Percentiles rank a stretch among this genome's conserved stretches.
These are phyloP conservation scores for Festucalex cinctus DNA, from an alignment of 2,113 vertebrate species.

Conservation along the genomic window DNA sequence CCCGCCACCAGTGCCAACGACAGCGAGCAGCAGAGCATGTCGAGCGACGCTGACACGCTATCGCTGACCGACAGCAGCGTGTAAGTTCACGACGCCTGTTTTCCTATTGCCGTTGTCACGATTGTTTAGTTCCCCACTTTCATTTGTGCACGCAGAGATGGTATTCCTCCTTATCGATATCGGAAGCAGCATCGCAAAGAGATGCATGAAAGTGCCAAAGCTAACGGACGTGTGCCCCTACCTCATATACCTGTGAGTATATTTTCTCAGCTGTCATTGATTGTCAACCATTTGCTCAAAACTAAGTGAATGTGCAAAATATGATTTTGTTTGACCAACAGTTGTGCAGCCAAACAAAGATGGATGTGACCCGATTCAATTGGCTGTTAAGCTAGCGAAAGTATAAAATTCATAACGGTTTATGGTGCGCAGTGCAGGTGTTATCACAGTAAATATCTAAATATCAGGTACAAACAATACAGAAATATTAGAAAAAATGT, in stretches of 20 bases:
- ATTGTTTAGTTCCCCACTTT: background rate
- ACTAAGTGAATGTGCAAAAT: too few species aligned
- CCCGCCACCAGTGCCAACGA: conserved; percentile 95
- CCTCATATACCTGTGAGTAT: conserved; percentile 98
- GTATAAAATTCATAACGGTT: too few species aligned
- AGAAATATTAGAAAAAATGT: too few species aligned
- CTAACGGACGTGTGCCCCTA: conserved; percentile 94
- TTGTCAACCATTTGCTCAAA: too few species aligned
- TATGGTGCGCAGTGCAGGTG: too few species aligned
- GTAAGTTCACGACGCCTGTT: conserved; percentile 67
- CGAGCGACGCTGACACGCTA: conserved; percentile 94
- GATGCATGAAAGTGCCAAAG: conserved; percentile 99
- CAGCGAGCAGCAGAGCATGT: conserved; percentile 99
- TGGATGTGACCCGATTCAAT: too few species aligned
- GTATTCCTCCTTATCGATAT: conserved; percentile 89
- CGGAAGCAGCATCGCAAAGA: conserved; percentile 95
- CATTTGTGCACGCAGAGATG: conserved; percentile 77
- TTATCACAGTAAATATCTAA: too few species aligned
- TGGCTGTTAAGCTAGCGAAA: too few species aligned
- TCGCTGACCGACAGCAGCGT: conserved; percentile 95
- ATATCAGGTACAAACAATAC: too few species aligned
- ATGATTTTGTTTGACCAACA: too few species aligned
- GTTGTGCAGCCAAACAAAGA: too few species aligned
- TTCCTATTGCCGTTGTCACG: too few species aligned
- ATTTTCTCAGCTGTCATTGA: background rate